Conservation (phyloP, 2,888 invertebrate species). For the Chrysolina oricalcia region DNA sequence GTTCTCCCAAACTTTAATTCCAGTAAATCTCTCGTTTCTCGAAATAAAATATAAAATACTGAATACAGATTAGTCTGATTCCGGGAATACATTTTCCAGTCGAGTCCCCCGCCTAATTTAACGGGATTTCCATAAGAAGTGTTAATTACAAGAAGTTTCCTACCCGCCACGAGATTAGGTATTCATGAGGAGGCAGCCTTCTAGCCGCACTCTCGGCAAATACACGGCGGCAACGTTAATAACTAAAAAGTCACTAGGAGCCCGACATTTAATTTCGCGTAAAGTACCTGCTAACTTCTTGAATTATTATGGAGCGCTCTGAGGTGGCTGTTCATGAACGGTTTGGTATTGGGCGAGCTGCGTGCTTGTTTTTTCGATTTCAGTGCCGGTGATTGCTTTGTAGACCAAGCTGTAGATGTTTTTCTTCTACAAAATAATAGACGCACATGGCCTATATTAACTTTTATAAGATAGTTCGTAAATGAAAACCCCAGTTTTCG, state of each 20-base stretch:
- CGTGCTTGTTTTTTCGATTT: neutral
- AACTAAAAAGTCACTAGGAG: conserved; percentile 51
- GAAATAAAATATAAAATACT: conserved; percentile 46
- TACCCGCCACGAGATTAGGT: conserved; percentile 59
- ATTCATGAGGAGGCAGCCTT: conserved; percentile 61
- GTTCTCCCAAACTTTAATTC: conserved; percentile 50
- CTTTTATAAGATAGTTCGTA: too few relatives aligned
- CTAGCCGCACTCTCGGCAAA: conserved; percentile 41
- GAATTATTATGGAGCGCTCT: conserved; percentile 39
- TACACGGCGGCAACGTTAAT: conserved; percentile 48
- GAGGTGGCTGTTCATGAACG: neutral
- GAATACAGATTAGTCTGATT: conserved; percentile 68
- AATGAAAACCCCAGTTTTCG: too few relatives aligned
- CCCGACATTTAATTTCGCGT: conserved; percentile 49
- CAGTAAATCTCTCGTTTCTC: neutral
- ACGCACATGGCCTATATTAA: too few relatives aligned
- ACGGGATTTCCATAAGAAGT: conserved; percentile 66
- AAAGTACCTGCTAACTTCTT: conserved; percentile 42
- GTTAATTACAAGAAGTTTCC: conserved; percentile 66
- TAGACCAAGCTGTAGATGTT: too few relatives aligned
- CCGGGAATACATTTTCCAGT: conserved; percentile 64
- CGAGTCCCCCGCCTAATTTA: conserved; percentile 66
- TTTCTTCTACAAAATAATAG: too few relatives aligned
- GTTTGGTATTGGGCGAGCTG: neutral
- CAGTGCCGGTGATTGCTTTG: too few relatives aligned